These are phyloP conservation scores for Umimayanthus chanpuru DNA, from an alignment of 92 coral and sea anemone genomes.

Conservation along the genomic window DNA sequence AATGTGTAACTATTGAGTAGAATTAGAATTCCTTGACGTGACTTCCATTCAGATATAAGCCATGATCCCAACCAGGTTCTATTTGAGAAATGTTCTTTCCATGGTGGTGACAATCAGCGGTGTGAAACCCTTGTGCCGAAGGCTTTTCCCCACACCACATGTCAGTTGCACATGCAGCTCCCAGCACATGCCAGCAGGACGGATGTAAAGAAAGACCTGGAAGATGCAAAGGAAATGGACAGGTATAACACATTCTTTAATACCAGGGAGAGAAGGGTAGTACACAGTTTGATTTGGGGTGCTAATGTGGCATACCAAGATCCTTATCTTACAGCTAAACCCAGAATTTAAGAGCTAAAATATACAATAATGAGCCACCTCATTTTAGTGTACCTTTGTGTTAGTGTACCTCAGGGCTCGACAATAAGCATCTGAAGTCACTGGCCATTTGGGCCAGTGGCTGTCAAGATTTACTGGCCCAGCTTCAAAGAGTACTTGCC, in stretches of 20 bases:
- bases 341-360: no score
- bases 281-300: no score
- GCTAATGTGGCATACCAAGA: neutral
- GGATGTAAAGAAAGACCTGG: conserved; percentile 74
- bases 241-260: conserved; percentile 47
- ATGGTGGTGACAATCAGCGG: conserved; percentile 59
- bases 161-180: conserved; percentile 75
- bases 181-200: conserved; percentile 63
- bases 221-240: conserved; percentile 76
- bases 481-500: no score
- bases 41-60: conserved; percentile 66
- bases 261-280: neutral
- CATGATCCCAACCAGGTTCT: conserved; percentile 92
- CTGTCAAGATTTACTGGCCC: no score
- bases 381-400: no score
- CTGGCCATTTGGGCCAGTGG: no score
- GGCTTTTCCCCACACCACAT: conserved; percentile 68
- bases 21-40: conserved; percentile 16
- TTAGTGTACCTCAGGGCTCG: no score
- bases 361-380: no score
- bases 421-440: no score
- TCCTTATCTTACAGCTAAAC: neutral
- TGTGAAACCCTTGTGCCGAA: conserved; percentile 72
- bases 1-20: neutral
- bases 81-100: conserved; percentile 83